Evolutionary conservation across 2,113 vertebrate genomes (phyloP).

Genomic region (Sigmodon hispidus): DNA sequence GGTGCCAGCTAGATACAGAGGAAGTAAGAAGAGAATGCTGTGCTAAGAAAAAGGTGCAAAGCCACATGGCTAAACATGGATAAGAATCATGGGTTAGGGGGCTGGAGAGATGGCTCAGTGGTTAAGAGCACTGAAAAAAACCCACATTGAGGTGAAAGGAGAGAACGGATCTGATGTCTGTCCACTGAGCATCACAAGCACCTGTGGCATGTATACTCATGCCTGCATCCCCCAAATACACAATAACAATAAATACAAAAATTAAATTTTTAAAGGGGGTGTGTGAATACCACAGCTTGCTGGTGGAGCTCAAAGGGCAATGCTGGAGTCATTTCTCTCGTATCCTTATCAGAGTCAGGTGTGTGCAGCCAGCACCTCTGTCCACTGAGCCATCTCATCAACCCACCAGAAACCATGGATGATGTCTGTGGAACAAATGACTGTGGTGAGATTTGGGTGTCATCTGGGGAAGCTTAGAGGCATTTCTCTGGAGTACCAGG

Average conservation of each 20-base stretch:
- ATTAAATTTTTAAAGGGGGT: not conserved
- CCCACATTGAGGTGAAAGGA: not conserved
- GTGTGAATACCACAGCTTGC: not conserved
- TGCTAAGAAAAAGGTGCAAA: too few relatives aligned
- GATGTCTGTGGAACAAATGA: not conserved
- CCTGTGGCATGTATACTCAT: not conserved
- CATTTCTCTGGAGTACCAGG: too few relatives aligned
- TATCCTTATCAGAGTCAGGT: not conserved
- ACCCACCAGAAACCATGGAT: not conserved
- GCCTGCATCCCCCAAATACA: not conserved
- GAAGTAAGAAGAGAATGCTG: accelerated
- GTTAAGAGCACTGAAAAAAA: not conserved
- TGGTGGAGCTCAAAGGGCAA: not conserved
- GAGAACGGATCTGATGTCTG: not conserved
- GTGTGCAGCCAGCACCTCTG: not conserved
- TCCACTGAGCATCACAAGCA: not conserved
- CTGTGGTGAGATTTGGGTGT: too few relatives aligned
- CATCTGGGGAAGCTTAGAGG: too few relatives aligned
- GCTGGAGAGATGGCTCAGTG: not conserved
- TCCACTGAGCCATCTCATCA: not conserved
- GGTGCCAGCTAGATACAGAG: too few relatives aligned
- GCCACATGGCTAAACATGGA: too few relatives aligned
- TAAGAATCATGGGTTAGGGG: too few relatives aligned
- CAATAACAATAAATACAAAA: not conserved
- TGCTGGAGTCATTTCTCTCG: too few relatives aligned